Conservation (phyloP, 2,797 vertebrate genomes). For the Picus viridis region DNA sequence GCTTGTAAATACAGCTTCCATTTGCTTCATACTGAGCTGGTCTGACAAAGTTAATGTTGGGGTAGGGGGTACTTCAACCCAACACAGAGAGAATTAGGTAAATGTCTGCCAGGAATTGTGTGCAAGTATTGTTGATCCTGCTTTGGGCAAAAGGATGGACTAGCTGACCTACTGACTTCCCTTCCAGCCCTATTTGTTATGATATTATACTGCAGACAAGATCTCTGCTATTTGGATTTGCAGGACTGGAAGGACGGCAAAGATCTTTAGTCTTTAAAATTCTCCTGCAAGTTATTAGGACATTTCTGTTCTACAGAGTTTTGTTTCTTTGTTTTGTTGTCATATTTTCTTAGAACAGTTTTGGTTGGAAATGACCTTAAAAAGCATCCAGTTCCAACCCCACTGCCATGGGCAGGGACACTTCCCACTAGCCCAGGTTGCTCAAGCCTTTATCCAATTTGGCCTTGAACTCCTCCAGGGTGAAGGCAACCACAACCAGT, state of each 20-base stretch:
- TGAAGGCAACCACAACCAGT: too few species aligned
- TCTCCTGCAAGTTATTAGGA: neutral
- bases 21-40: too few species aligned
- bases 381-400: too few species aligned
- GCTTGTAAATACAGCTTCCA: too few species aligned
- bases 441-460: too few species aligned
- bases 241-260: neutral
- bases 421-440: too few species aligned
- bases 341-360: neutral
- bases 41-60: too few species aligned
- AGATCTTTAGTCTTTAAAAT: neutral
- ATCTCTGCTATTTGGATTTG: neutral
- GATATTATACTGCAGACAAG: neutral
- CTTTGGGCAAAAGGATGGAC: neutral
- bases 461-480: too few species aligned
- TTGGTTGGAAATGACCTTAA: too few species aligned
- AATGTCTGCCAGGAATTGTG: neutral
- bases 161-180: neutral
- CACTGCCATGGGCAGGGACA: too few species aligned
- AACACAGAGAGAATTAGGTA: neutral
- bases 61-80: too few species aligned
- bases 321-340: neutral
- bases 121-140: neutral
- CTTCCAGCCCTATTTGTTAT: neutral
- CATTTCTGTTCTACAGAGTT: neutral